These are phyloP conservation scores for Sclerodermus sp. DNA, from an alignment of 2,888 invertebrate species.

Conservation along the genomic window DNA sequence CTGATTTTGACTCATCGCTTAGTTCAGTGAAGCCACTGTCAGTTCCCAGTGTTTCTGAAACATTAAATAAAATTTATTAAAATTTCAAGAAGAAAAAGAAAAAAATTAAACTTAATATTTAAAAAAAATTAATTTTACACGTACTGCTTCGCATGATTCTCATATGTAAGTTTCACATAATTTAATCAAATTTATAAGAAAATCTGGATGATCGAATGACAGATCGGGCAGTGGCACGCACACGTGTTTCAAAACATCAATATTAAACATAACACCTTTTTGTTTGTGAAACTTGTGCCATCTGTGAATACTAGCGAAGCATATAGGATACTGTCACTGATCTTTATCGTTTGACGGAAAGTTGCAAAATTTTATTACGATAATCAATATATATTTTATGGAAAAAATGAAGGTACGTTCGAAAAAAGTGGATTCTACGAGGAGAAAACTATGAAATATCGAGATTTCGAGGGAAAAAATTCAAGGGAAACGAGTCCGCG, in stretches of 20 bases:
- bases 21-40: constrained; percentile 50
- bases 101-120: constrained; percentile 3
- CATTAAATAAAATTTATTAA: neutral
- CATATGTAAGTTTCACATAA: too few species aligned
- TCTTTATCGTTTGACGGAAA: constrained; percentile 15
- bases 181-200: constrained; percentile 3
- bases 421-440: neutral
- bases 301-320: constrained; percentile 41
- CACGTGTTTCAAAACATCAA: constrained; percentile 29
- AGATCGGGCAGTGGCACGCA: constrained; percentile 19
- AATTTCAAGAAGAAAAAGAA: neutral
- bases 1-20: constrained; percentile 48
- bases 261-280: constrained; percentile 29
- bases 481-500: constrained; percentile 6
- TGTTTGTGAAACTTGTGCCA: constrained; percentile 44
- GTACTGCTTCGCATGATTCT: too few species aligned
- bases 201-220: constrained; percentile 12
- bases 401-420: constrained; percentile 4
- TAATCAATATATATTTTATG: too few species aligned
- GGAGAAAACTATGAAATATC: neutral
- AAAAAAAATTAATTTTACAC: neutral
- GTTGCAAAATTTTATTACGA: constrained; percentile 2
- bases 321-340: constrained; percentile 34
- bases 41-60: constrained; percentile 45
- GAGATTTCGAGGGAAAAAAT: constrained; percentile 8